Conservation (phyloP, 2,797 vertebrate species). For the Mormyrops boulengeri region DNA sequence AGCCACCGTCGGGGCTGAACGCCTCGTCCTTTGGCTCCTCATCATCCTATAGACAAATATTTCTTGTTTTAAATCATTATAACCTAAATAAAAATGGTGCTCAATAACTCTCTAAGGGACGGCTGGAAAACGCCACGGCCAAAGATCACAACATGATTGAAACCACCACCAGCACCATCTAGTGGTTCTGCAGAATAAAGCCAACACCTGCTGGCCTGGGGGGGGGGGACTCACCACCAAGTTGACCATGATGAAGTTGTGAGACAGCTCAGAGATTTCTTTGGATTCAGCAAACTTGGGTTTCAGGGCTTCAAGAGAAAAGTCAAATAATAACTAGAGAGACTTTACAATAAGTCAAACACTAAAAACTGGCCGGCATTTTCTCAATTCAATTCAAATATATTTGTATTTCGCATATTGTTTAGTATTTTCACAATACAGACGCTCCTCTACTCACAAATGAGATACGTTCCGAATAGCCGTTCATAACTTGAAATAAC, state of each 20-base stretch:
- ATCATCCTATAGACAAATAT: conserved; percentile 73
- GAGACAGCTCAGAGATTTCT: conserved; percentile 92
- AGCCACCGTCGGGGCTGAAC: conserved; percentile 90
- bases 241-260: conserved; percentile 98
- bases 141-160: not conserved
- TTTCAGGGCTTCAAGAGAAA: conserved; percentile 73
- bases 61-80: not conserved
- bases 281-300: conserved; percentile 94
- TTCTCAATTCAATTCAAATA: not conserved
- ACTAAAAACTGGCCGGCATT: not conserved
- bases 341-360: not conserved
- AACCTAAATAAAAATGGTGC: not conserved
- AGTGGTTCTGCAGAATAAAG: not conserved
- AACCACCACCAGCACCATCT: not conserved
- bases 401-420: not conserved
- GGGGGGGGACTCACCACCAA: conserved; percentile 72
- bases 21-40: conserved; percentile 90
- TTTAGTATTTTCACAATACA: not conserved
- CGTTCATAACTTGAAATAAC: too few relatives aligned
- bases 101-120: not conserved
- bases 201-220: not conserved
- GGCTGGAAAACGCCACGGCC: not conserved
- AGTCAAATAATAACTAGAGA: not conserved
- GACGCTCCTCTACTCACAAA: too few relatives aligned
- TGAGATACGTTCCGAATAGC: too few relatives aligned